These are phyloP conservation scores for Ricordea florida DNA, from an alignment of 92 coral and sea anemone genomes.

Conservation along the genomic window DNA sequence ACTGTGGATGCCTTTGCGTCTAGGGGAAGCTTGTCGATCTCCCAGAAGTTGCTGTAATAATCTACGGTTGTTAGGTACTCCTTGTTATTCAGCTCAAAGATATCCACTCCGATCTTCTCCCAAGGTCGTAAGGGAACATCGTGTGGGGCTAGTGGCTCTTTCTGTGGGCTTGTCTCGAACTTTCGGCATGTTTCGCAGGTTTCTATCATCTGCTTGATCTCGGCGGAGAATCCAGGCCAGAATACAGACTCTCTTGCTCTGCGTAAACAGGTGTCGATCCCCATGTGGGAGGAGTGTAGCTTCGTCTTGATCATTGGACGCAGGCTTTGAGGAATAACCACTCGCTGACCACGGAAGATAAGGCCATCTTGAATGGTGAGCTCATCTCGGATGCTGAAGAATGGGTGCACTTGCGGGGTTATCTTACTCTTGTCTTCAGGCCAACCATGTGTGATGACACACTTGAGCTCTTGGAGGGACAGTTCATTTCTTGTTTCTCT, in stretches of 20 bases:
- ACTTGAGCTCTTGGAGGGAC: no score
- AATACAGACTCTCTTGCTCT: conserved; percentile 2
- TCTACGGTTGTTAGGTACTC: conserved; percentile 12
- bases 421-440: conserved; percentile 11
- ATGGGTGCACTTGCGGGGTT: not conserved
- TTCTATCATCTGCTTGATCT: conserved; percentile 19
- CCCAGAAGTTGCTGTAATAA: conserved; percentile 33
- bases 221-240: conserved; percentile 40
- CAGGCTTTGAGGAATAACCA: conserved; percentile 3
- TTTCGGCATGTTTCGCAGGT: conserved; percentile 17
- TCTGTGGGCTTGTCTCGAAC: conserved; percentile 15
- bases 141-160: conserved; percentile 4
- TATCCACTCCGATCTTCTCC: conserved; percentile 30
- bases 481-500: no score
- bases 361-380: conserved; percentile 17
- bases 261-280: conserved; percentile 2
- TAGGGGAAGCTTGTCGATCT: conserved; percentile 14
- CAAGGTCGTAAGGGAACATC: conserved; percentile 1
- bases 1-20: not conserved
- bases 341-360: conserved; percentile 3
- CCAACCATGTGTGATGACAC: conserved; percentile 19
- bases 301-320: not conserved
- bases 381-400: conserved; percentile 8
- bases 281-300: not conserved
- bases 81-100: conserved; percentile 7